phyloP scores from a whole-genome alignment of 1,140 invertebrate genomes.

The Lepidurus couesii region DNA sequence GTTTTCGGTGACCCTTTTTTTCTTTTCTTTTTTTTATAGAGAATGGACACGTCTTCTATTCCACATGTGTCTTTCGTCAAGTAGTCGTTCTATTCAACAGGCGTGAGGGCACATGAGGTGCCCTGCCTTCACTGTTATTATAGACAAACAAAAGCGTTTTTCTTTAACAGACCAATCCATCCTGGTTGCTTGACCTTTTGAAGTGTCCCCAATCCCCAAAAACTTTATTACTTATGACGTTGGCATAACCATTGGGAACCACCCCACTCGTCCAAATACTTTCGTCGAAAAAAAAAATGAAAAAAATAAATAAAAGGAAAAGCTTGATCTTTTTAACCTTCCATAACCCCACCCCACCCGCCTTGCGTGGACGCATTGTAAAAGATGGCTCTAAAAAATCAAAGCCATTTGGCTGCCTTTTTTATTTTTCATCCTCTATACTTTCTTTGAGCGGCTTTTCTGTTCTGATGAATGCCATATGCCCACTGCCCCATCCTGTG shows the following conservation, averaged over 20 bases:
- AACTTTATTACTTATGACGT: not conserved
- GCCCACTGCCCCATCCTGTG: not conserved
- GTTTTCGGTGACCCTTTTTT: not conserved
- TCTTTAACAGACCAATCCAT: not conserved
- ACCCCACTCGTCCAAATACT: not conserved
- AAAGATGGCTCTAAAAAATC: not conserved
- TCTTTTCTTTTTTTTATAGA: not conserved
- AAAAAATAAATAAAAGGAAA: conserved; percentile 5
- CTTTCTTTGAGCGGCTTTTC: conserved; percentile 12
- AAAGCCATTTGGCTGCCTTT: not conserved
- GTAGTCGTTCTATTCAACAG: not conserved
- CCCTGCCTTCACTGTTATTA: not conserved
- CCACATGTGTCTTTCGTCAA: conserved; percentile 18
- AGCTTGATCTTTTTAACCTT: not conserved
- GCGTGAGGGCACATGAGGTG: too few relatives aligned
- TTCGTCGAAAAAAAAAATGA: not conserved
- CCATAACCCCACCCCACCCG: not conserved
- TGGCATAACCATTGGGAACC: not conserved
- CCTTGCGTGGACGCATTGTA: not conserved
- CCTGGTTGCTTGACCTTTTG: not conserved
- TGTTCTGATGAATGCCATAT: conserved; percentile 19
- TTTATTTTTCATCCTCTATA: not conserved
- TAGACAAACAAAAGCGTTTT: conserved; percentile 22
- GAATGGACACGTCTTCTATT: not conserved
- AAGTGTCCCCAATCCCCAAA: not conserved